phyloP scores from a whole-genome alignment of 2,888 invertebrate species.

The Panzeria rudis region DNA sequence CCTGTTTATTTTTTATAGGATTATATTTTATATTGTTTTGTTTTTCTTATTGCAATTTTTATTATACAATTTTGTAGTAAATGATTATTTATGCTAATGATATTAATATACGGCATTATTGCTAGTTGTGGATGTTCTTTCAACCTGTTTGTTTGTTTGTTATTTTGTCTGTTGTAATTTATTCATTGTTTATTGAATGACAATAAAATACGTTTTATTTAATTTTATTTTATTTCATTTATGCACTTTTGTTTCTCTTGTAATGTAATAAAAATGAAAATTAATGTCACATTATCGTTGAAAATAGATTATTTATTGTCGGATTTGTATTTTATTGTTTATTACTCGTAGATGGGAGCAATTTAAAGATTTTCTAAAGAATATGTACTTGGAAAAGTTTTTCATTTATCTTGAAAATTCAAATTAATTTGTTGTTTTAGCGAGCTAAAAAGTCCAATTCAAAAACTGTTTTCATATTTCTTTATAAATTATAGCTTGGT shows the following conservation, averaged over 20 bases:
- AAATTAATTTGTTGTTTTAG: not conserved
- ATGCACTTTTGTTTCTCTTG: not conserved
- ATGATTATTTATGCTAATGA: slow-evolving; percentile 68
- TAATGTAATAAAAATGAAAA: slow-evolving; percentile 51
- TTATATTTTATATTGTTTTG: slow-evolving; percentile 22
- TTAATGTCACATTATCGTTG: slow-evolving; percentile 56
- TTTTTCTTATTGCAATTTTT: slow-evolving; percentile 15
- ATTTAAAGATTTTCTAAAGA: not conserved
- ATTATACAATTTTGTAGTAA: slow-evolving; percentile 48
- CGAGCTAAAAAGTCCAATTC: not conserved
- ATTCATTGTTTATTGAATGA: slow-evolving; percentile 64
- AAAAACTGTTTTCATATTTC: not conserved
- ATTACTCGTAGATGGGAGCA: not conserved
- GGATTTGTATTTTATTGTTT: not conserved
- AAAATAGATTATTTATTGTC: slow-evolving; percentile 43
- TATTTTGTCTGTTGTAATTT: slow-evolving; percentile 33
- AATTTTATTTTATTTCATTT: slow-evolving; percentile 46
- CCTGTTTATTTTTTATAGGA: slow-evolving; percentile 54
- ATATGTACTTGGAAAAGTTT: not conserved
- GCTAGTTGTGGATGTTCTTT: slow-evolving; percentile 26
- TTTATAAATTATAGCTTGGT: not conserved
- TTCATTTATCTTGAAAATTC: not conserved
- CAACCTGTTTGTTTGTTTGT: not conserved
- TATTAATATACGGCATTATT: slow-evolving; percentile 48
- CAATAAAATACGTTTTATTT: slow-evolving; percentile 55